Evolutionary conservation across 1,140 invertebrate species (phyloP).

Genomic region (Diprion similis): DNA sequence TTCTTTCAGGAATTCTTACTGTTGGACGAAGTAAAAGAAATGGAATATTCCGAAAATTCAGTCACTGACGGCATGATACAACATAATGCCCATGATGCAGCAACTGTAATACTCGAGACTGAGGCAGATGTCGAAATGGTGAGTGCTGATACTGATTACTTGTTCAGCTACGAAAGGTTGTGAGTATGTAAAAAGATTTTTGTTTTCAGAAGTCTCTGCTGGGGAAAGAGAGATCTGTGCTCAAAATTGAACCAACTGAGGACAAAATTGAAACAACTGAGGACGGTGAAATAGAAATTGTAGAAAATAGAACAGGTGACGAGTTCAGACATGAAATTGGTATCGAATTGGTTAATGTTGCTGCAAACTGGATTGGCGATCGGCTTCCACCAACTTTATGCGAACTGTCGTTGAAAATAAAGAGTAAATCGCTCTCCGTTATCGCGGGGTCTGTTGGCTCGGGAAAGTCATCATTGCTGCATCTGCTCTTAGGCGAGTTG

Average conservation of each 20-base stretch:
- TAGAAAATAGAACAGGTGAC: no score
- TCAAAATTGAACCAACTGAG: constrained; percentile 3
- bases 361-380: constrained; percentile 52
- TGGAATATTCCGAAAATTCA: not conserved
- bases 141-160: not conserved
- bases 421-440: constrained; percentile 72
- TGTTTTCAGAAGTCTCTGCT: not conserved
- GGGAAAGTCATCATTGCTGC: constrained; percentile 79
- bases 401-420: constrained; percentile 69
- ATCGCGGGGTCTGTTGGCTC: constrained; percentile 81
- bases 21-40: constrained; percentile 63
- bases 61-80: not conserved
- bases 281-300: no score
- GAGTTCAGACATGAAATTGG: not conserved
- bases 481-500: constrained; percentile 76
- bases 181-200: no score
- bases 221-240: not conserved
- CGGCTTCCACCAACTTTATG: constrained; percentile 60
- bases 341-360: constrained; percentile 34
- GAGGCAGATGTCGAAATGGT: no score
- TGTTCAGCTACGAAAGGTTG: no score
- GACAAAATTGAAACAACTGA: constrained; percentile 1
- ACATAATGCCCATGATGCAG: not conserved
- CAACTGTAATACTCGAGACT: not conserved
- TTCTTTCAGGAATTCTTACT: constrained; percentile 68